These are phyloP conservation scores for Hippasteria phrygiana DNA, from an alignment of 53 echinoderm and acorn worm species.

Conservation along the genomic window DNA sequence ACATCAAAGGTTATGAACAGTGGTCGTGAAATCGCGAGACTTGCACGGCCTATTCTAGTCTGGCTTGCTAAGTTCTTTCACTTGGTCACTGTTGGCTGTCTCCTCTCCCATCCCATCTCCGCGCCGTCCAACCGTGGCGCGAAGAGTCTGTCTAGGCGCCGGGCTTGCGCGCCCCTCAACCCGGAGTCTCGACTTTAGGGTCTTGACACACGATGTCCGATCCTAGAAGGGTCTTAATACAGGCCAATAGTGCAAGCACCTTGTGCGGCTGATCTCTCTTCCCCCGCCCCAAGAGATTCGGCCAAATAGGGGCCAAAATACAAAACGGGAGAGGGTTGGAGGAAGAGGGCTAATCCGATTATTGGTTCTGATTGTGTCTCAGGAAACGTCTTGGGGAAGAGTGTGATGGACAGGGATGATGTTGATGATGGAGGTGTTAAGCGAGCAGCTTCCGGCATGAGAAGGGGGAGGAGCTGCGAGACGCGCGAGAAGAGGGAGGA, in stretches of 20 bases:
- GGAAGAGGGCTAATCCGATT: conserved; percentile 59
- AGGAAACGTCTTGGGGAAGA: conserved; percentile 41
- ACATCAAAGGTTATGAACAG: too few species aligned
- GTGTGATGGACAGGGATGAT: conserved; percentile 60
- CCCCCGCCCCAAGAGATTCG: neutral
- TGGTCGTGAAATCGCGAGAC: too few species aligned
- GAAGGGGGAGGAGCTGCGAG: neutral
- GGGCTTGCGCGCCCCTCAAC: neutral
- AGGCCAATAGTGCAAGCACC: conserved; percentile 23
- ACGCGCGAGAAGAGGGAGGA: neutral
- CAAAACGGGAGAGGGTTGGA: conserved; percentile 42
- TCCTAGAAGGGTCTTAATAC: neutral
- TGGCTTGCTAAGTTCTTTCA: too few species aligned
- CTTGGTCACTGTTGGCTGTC: too few species aligned
- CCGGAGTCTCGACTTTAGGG: neutral
- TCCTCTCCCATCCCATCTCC: neutral
- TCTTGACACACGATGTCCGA: neutral
- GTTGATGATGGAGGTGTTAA: conserved; percentile 43
- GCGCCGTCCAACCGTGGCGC: neutral
- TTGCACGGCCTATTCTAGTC: too few species aligned
- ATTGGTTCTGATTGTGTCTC: conserved; percentile 56
- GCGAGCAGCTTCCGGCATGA: conserved; percentile 46
- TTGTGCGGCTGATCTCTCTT: neutral
- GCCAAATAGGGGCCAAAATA: neutral
- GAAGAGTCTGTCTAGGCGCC: neutral